A percentile compares a stretch with the other conserved stretches of the same genome.
Conservation (phyloP, 2,113 vertebrate genomes). For the Lophius piscatorius region DNA sequence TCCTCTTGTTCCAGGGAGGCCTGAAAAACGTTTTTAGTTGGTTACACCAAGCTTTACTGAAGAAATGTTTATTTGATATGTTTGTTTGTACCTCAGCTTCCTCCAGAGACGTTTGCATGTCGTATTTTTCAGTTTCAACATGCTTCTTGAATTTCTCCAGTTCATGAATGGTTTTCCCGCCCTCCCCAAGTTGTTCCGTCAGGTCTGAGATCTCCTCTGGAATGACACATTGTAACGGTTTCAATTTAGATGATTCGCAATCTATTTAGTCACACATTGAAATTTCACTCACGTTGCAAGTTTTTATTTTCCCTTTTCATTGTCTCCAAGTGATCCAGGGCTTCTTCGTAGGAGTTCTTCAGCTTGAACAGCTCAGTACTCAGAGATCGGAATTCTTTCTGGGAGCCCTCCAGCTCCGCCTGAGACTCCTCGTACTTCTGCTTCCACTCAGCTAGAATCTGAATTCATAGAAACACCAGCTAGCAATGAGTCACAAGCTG, state of each 20-base stretch:
- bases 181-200: conserved; percentile 67
- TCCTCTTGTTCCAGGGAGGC: conserved; percentile 64
- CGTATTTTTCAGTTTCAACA: conserved; percentile 61
- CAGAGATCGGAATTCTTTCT: conserved; percentile 68
- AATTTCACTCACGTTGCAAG: conserved; percentile 63
- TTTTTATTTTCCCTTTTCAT: conserved; percentile 75
- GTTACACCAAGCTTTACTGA: not conserved
- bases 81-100: conserved; percentile 76
- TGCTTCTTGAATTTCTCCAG: conserved; percentile 74
- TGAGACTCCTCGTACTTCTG: conserved; percentile 73
- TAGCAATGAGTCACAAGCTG: too few relatives aligned
- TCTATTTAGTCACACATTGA: not conserved
- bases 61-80: not conserved
- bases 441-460: conserved; percentile 72
- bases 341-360: too few relatives aligned
- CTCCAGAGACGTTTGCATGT: conserved; percentile 66
- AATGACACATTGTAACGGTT: too few relatives aligned
- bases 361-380: too few relatives aligned
- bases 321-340: too few relatives aligned
- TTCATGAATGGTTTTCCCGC: conserved; percentile 64
- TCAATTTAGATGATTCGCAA: too few relatives aligned
- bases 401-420: conserved; percentile 64
- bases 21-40: conserved; percentile 28
- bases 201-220: too few relatives aligned
- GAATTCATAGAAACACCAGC: not conserved